Evolutionary conservation across 2,888 invertebrate genomes (phyloP), one percentile per base, ranked within the genome.

Genomic region (Dolomedes plantarius): DNA sequence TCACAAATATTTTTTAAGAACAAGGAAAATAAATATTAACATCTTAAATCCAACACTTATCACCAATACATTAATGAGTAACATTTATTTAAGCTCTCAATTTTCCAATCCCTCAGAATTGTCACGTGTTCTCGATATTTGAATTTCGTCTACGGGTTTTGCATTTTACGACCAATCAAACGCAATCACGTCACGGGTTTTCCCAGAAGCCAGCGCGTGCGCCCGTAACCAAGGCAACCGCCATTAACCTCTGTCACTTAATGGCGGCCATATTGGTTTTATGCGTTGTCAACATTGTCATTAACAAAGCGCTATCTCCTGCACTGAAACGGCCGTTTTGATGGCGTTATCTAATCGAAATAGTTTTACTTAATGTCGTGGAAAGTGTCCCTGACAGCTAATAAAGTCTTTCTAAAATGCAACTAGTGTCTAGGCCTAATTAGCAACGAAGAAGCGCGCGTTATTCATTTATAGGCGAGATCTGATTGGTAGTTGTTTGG

Each of bases 241-340:
- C 85, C 85, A 85, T 85, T 85, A 85, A 78, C 85, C 85, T 72
- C 79, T 64, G 78, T 50, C 85, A 67, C 77, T 78, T 83, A 85
- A 85, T 73, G 85, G 72, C 78, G 74, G 79, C 83, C 78, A 86
- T 86, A 79, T 86, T 78, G 77, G 78, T 79, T 78, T 86, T 86
- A 86, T 79, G 69, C 79, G 85, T 79, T 79, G 85, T 86, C 85
- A 79, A 86, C 85, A 86, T 86, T 86, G 85, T 74, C 85, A 74
- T 86, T 86, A 86, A 78, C 85, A 86, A 86, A 79, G 77, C 72
- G 72, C 73, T 85, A 85, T 85, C 83, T 85, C 27, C 19, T 9
- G 50, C 78, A 23, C 36, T 16, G 23, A 62, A 67, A 81, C 80
- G 13, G 82, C 75, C 64, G 62, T 64, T 74, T 81, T 68, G 50